Evolutionary conservation across 2,888 invertebrate species (phyloP).

Genomic region (Dioctria linearis): DNA sequence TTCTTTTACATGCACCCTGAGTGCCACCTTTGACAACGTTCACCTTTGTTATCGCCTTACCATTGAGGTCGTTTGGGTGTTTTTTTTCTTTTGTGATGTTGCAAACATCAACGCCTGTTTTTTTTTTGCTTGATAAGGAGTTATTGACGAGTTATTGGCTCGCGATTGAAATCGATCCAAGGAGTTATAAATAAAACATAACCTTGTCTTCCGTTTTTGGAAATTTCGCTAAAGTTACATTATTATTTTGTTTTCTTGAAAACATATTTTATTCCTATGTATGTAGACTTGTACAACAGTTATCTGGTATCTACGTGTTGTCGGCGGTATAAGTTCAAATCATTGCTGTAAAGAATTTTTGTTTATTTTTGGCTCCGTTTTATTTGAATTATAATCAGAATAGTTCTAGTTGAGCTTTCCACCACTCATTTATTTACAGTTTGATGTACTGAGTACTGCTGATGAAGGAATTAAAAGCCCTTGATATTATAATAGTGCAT

Average conservation of each 20-base stretch:
- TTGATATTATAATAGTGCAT: slow-evolving; percentile 31
- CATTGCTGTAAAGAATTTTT: neutral
- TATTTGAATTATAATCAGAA: no score
- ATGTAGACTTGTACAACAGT: no score
- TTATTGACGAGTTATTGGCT: slow-evolving; percentile 45
- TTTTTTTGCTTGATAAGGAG: slow-evolving; percentile 39
- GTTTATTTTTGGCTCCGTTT: neutral
- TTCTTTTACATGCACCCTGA: neutral
- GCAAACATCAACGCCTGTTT: slow-evolving; percentile 42
- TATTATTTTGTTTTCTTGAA: neutral
- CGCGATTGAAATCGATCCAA: slow-evolving; percentile 43
- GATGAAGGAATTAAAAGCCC: neutral
- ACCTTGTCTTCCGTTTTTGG: slow-evolving; percentile 44
- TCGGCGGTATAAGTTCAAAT: no score
- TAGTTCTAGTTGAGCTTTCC: no score
- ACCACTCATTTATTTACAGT: neutral
- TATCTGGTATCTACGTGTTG: no score
- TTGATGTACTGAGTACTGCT: slow-evolving; percentile 1
- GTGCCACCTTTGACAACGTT: slow-evolving; percentile 4
- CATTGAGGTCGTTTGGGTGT: neutral
- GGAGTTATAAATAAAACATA: slow-evolving; percentile 43
- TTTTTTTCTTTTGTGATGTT: slow-evolving; percentile 10
- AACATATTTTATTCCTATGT: neutral
- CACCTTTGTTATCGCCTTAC: neutral
- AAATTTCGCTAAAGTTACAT: neutral